Base-by-base conservation (phyloP, 1,140 invertebrate species). In the Trypoxylus dichotomus region DNA sequence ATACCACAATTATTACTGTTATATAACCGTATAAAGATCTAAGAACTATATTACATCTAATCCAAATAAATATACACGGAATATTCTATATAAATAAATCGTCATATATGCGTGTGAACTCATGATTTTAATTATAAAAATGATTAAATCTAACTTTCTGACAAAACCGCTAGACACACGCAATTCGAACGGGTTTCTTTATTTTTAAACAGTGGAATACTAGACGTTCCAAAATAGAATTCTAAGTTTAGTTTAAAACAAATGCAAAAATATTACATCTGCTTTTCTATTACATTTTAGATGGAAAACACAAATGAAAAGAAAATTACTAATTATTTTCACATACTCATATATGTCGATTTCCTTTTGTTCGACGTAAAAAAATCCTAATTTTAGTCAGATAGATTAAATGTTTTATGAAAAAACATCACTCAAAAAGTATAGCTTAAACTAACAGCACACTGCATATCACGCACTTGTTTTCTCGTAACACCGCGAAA, bases 171-270 rank as follows among this genome's bases (percentile, higher is more conserved):
- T 29, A 68, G n/a, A 27, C 60, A 68, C 21, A 68, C 21, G 60
- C 60, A 68, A 68, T 68, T 68, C 60, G 60, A 68, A 68, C 27
- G 60, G 60, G 19, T 68, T 29, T 29, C 60, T 68, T 68, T 68
- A 68, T 68, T 68, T 68, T 68, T 68, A 68, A 68, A 68, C 60
- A 68, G 60, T 68, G 5, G 60, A 37, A 74, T 37, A 74, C 72
- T 74, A 74, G 72, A 74, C 72, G 37, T 41, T 41, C 41, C 41
- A 15, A 74, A 74, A 74, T 74, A 74, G 72, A 74, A 74, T 25
- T 74, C 72, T 74, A 74, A 74, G 29, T 74, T 41, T 74, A 74
- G 72, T 74, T 41, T 68, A 68, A 68, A 68, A 68, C 60, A 68
- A 68, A 68, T 68, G 24, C 60, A 68, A 68, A 68, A 68, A 68